Percentiles rank a stretch among this genome's conserved stretches.
Evolutionary conservation across 2,888 invertebrate genomes (phyloP).

Genomic region (Temnothorax rugatulus): DNA sequence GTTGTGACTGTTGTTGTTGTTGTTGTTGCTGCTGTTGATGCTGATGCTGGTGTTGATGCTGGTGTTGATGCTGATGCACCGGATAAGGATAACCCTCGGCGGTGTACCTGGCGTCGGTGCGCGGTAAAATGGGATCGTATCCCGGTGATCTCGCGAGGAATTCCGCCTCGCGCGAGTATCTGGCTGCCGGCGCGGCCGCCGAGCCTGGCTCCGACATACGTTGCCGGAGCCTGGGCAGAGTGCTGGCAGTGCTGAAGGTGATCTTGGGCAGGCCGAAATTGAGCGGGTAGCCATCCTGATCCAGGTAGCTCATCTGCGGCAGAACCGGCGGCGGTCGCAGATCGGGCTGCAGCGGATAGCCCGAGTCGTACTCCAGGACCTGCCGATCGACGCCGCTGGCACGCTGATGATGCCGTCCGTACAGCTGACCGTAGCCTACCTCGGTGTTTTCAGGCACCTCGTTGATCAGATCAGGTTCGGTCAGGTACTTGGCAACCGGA

Average conservation of each 20-base stretch:
- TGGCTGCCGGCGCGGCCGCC: constrained; percentile 87
- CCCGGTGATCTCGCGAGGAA: constrained; percentile 88
- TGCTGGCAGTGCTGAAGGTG: constrained; percentile 90
- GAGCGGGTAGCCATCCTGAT: constrained; percentile 93
- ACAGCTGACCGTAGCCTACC: constrained; percentile 76
- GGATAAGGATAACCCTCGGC: constrained; percentile 93
- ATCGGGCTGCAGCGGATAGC: constrained; percentile 81
- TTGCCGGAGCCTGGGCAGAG: constrained; percentile 90
- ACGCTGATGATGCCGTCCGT: constrained; percentile 68
- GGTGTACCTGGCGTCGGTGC: constrained; percentile 89
- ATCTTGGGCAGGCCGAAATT: constrained; percentile 92
- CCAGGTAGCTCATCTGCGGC: constrained; percentile 88
- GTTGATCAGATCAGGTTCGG: constrained; percentile 87
- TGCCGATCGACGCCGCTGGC: constrained; percentile 75
- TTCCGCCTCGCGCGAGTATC: constrained; percentile 90
- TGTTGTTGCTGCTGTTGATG: constrained; percentile 77
- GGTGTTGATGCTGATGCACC: constrained; percentile 81
- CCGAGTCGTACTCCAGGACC: constrained; percentile 80
- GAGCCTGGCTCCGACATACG: constrained; percentile 86
- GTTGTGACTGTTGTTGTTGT: constrained; percentile 76
- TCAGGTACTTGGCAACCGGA: constrained; percentile 83
- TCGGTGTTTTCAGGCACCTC: constrained; percentile 82
- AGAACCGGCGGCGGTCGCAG: constrained; percentile 76
- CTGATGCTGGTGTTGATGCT: constrained; percentile 86
- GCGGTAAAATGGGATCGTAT: constrained; percentile 76